Evolutionary conservation across 1,140 invertebrate species (phyloP).

Genomic region (Drosophila arizonae): DNA sequence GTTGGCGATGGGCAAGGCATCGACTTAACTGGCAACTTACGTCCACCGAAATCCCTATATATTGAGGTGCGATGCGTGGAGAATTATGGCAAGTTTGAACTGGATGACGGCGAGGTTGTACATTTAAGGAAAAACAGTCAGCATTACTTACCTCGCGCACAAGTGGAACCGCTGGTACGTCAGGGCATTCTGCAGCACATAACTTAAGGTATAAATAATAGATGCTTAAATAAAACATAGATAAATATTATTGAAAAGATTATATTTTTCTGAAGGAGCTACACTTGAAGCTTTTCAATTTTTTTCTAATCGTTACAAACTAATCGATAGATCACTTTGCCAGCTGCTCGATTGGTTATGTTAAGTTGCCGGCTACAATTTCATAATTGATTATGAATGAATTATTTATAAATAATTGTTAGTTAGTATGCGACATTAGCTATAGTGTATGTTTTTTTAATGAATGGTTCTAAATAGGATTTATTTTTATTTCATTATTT

Average conservation of each 20-base stretch:
- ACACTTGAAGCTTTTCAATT: background rate
- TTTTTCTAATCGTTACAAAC: background rate
- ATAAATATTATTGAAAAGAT: background rate
- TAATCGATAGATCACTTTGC: background rate
- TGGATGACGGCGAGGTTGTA: constrained; percentile 95
- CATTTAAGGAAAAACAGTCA: constrained; percentile 95
- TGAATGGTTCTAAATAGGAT: no score
- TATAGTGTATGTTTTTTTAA: no score
- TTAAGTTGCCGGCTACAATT: no score
- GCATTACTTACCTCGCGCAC: constrained; percentile 93
- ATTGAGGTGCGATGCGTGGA: constrained; percentile 94
- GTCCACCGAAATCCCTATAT: constrained; percentile 95
- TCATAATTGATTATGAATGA: no score
- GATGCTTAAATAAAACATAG: constrained; percentile 1
- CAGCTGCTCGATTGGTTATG: no score
- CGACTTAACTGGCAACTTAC: constrained; percentile 94
- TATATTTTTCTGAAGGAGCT: background rate
- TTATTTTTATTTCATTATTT: no score
- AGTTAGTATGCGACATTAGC: no score
- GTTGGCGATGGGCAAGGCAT: constrained; percentile 92
- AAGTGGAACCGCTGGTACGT: constrained; percentile 95
- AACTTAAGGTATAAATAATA: constrained; percentile 34
- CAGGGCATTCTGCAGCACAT: constrained; percentile 95
- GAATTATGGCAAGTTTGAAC: constrained; percentile 97
- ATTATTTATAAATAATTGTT: no score